These are phyloP conservation scores for Dasyurus viverrinus DNA, from an alignment of 2,113 vertebrate species.

Conservation along the genomic window DNA sequence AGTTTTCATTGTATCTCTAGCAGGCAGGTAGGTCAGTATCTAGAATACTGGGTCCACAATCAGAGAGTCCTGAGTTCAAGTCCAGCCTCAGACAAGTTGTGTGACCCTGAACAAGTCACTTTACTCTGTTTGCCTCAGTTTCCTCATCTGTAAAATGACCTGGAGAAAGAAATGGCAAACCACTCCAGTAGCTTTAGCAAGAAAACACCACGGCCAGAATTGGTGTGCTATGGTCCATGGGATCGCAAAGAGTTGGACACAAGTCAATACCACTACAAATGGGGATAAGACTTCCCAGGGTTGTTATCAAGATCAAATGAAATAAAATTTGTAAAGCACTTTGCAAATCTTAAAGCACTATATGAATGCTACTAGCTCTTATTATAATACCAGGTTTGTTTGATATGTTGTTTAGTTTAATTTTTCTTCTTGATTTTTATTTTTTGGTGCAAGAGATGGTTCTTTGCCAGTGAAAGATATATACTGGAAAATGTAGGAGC, in stretches of 20 bases:
- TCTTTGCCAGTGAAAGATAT: background rate
- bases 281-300: background rate
- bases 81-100: background rate
- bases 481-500: background rate
- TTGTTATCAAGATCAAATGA: background rate
- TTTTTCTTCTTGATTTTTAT: background rate
- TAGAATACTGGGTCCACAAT: background rate
- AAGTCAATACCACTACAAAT: background rate
- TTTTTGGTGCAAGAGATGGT: background rate
- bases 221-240: background rate
- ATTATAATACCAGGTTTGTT: background rate
- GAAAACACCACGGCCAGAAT: background rate
- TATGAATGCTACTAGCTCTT: background rate
- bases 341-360: background rate
- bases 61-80: background rate
- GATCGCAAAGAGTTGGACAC: background rate
- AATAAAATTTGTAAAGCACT: background rate
- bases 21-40: background rate
- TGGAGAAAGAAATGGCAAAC: background rate
- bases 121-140: background rate
- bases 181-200: background rate
- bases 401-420: background rate
- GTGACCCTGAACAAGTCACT: background rate
- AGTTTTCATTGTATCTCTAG: too few relatives aligned
- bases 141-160: background rate